Evolutionary conservation across 2,888 invertebrate genomes (phyloP), one percentile per base, ranked within the genome.

Genomic region (Hecatera dysodea): DNA sequence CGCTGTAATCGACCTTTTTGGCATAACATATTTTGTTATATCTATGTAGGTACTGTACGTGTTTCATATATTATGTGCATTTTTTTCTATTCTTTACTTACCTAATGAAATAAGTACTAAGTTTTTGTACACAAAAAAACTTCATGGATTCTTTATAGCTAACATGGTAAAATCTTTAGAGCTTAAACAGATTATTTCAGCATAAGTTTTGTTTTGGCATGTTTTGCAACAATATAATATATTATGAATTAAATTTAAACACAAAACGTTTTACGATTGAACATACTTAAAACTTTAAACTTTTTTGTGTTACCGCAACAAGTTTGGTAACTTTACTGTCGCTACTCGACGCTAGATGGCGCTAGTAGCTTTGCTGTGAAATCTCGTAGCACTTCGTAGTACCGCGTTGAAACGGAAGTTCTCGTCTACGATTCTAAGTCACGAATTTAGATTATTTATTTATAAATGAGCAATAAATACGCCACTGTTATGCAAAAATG

Each of bases 331-430:
- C 42, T 63, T 60, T 75, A 64, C 44, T 80, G 55, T 66, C 9
- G 91, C 95, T 95, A 95, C 93, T 94, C 94, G 84, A 66, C 84
- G 80, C 86, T 53, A 95, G 95, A 93, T 95, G 95, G 91, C 95
- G 92, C 80, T 88, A 88, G 80, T 42, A 59, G 83, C 55, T 24
- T 2, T 8, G 15, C n/a, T 1, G 4, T 29, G 2, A 6, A 52
- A 52, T 53, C 27, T 36, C 53, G 46, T 36, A 50, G 48, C 76
- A 74, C 55, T 67, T 72, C 59, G 48, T 65, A 55, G 52, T 33
- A 33, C 33, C 2, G 55, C 74, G 50, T 57, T 71, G 39, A 42
- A 24, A 27, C 24, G 12, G 0, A 67, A 78, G 57, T 72, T 66
- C 65, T 12, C n/a, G 8, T 42, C 9, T 29, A 6, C 22, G 29